These are phyloP conservation scores for Chrysogorgia sp. DNA, from an alignment of 92 coral and sea anemone genomes.

Conservation along the genomic window DNA sequence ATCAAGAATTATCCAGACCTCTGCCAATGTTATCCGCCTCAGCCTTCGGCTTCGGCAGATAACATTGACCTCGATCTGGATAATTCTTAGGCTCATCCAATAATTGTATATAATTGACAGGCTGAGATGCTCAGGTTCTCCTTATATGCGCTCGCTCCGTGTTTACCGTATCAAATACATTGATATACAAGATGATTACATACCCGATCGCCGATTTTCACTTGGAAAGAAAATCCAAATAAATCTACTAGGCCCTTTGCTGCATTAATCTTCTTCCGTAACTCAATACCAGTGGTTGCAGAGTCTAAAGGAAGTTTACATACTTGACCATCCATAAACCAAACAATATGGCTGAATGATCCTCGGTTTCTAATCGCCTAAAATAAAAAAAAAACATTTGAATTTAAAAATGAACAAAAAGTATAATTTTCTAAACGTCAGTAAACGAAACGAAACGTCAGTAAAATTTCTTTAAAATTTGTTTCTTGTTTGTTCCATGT, in stretches of 20 bases:
- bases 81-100: too few relatives aligned
- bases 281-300: slow-evolving; percentile 71
- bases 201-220: slow-evolving; percentile 68
- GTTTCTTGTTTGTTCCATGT: too few relatives aligned
- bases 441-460: too few relatives aligned
- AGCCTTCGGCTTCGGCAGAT: too few relatives aligned
- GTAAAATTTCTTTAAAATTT: too few relatives aligned
- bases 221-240: slow-evolving; percentile 85
- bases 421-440: too few relatives aligned
- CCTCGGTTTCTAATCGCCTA: slow-evolving; percentile 72
- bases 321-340: slow-evolving; percentile 64
- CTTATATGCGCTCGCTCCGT: background rate
- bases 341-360: slow-evolving; percentile 60
- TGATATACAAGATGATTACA: background rate
- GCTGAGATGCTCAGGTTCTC: background rate
- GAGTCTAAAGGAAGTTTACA: slow-evolving; percentile 70
- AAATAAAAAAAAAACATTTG: background rate
- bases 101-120: too few relatives aligned
- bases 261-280: slow-evolving; percentile 59
- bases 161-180: background rate
- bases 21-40: too few relatives aligned
- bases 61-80: too few relatives aligned
- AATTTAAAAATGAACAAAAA: too few relatives aligned
- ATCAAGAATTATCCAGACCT: too few relatives aligned
- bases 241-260: slow-evolving; percentile 64